These are phyloP conservation scores for Megalops cyprinoides DNA, from an alignment of 2,797 vertebrate genomes.

Conservation along the genomic window DNA sequence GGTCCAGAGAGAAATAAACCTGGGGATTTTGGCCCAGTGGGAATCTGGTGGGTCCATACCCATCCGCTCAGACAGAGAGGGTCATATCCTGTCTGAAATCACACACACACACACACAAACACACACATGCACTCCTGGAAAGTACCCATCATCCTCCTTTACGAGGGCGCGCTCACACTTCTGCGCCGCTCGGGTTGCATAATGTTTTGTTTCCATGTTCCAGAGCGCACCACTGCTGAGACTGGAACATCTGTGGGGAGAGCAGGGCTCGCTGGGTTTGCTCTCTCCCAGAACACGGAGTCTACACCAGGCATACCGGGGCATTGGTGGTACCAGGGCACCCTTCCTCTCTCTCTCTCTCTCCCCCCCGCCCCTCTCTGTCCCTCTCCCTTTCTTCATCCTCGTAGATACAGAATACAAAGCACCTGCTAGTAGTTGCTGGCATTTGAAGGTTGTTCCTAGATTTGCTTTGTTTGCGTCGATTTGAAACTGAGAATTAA, in stretches of 20 bases:
- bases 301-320: not conserved
- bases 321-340: too few relatives aligned
- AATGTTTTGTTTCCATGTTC: conserved; percentile 43
- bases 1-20: not conserved
- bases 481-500: too few relatives aligned
- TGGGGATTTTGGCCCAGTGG: not conserved
- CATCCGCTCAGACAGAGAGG: conserved; percentile 2
- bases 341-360: too few relatives aligned
- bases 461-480: not conserved
- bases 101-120: not conserved
- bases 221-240: conserved; percentile 42
- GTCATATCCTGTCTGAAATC: conserved; percentile 16
- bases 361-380: too few relatives aligned
- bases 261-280: conserved; percentile 15
- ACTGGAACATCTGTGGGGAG: conserved; percentile 43
- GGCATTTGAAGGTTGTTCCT: not conserved
- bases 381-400: too few relatives aligned
- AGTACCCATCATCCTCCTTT: conserved; percentile 13
- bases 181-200: conserved; percentile 20
- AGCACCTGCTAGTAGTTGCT: too few relatives aligned
- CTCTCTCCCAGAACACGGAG: conserved; percentile 1
- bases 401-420: too few relatives aligned
- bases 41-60: not conserved
- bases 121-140: not conserved
- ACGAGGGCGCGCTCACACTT: conserved; percentile 13